These are phyloP conservation scores for Megalops cyprinoides DNA, from an alignment of 2,797 vertebrate species.

Conservation along the genomic window DNA sequence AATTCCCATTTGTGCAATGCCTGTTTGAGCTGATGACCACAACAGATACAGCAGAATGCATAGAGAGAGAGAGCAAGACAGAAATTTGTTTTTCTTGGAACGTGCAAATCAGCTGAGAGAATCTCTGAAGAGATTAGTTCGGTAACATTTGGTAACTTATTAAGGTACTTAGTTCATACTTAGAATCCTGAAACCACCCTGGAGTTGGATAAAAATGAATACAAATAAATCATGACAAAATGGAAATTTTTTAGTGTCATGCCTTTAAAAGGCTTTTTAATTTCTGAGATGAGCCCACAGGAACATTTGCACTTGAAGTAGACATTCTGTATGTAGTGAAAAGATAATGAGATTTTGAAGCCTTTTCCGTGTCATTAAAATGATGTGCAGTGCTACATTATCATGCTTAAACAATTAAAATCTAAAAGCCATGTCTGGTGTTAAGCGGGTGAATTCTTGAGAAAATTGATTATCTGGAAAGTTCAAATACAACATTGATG, in stretches of 20 bases:
- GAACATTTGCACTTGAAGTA: too few relatives aligned
- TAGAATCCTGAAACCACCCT: slow-evolving; percentile 43
- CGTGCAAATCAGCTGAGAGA: slow-evolving; percentile 7
- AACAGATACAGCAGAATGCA: slow-evolving; percentile 34
- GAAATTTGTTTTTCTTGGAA: slow-evolving; percentile 37
- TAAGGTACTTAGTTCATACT: slow-evolving; percentile 47
- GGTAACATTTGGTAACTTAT: slow-evolving; percentile 57
- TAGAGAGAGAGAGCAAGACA: too few relatives aligned
- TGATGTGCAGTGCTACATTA: too few relatives aligned
- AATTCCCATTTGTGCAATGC: background rate
- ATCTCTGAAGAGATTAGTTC: slow-evolving; percentile 41
- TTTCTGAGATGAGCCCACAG: too few relatives aligned
- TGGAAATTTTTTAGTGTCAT: background rate
- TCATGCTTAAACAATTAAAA: too few relatives aligned
- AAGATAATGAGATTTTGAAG: too few relatives aligned
- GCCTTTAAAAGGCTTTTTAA: background rate
- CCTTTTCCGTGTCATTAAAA: too few relatives aligned
- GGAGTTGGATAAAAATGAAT: slow-evolving; percentile 52
- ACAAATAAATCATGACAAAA: slow-evolving; percentile 40
- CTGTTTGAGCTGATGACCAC: slow-evolving; percentile 31
- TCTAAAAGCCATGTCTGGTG: too few relatives aligned
- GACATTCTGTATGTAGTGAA: too few relatives aligned
- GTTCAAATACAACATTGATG: too few relatives aligned
- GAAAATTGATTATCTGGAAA: too few relatives aligned
- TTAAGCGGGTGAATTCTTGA: too few relatives aligned